Evolutionary conservation across 2,113 vertebrate genomes (phyloP), one percentile per base, ranked within the genome.

Genomic region (Sardina pilchardus): DNA sequence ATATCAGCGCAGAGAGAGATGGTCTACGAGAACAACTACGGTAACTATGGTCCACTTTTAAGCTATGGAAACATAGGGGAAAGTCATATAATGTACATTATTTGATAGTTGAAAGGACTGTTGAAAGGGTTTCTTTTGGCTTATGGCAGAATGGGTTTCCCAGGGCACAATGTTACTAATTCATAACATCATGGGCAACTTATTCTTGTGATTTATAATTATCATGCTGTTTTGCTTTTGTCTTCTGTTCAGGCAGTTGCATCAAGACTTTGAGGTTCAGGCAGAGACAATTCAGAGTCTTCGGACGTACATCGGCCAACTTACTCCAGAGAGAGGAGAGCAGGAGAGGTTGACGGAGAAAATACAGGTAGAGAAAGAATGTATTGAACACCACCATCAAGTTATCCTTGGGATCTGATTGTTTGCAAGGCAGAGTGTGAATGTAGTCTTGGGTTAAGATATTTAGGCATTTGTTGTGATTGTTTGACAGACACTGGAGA

Each of bases 271-370:
- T 87, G 92, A 93, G 84, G 92, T 90, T n/a, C 95, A 95, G 90
- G 91, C 93, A 0, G 88, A 92, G 85, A 93, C 92, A 30, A 85
- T 96, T 86, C 93, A 94, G 85, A 95, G 93, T 83, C 93, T 96
- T 71, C 92, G 94, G 87, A 93, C 89, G 89, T 96, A 96, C 93
- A 95, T 96, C 1, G 95, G 95, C 84, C 88, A 92, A 83, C 89
- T 94, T 42, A 63, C 90, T 85, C 91, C 93, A 21, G 92, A 93
- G 90, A 92, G 90, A 86, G 91, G 91, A 84, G 92, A 94, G 84
- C 91, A 89, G 86, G 91, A 94, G 82, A 91, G 85, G 88, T 90
- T 94, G 88, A 91, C 88, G 81, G 89, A 91, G 86, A 85, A 89
- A n/a, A 85, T 95, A 88, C 90, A 95, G 93, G 94, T 95, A 80